A percentile compares a stretch with the other conserved stretches of the same genome.
Conservation (phyloP, 1,140 invertebrate genomes). For the Pseudomyrmex concolor region DNA sequence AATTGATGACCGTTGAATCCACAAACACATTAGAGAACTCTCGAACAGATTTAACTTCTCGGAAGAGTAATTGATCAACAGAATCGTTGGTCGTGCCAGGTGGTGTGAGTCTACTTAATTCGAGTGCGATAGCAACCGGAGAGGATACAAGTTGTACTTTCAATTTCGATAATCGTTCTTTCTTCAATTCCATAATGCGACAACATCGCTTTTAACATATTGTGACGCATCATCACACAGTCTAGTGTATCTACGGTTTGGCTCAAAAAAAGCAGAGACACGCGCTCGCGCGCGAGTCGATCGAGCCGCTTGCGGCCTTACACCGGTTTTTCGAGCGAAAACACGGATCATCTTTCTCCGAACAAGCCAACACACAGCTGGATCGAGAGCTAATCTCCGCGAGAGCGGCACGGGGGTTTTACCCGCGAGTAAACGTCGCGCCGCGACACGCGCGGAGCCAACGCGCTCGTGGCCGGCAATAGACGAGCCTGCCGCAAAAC, state of each 20-base stretch:
- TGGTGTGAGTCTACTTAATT: background rate
- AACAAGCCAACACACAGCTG: background rate
- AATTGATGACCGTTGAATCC: background rate
- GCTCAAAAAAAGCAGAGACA: too few relatives aligned
- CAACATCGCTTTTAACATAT: too few relatives aligned
- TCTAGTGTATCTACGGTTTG: too few relatives aligned
- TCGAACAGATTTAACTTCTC: background rate
- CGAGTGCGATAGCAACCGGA: background rate
- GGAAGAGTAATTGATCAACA: background rate
- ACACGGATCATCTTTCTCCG: conserved; percentile 20
- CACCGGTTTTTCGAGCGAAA: conserved; percentile 52
- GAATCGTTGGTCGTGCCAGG: background rate
- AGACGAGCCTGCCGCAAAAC: conserved; percentile 72
- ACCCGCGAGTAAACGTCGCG: too few relatives aligned
- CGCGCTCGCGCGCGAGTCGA: conserved; percentile 17
- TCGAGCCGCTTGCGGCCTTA: background rate
- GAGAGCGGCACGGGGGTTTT: background rate
- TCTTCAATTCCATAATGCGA: too few relatives aligned
- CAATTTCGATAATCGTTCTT: too few relatives aligned
- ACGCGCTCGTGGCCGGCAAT: conserved; percentile 39
- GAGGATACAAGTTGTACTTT: too few relatives aligned
- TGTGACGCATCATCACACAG: too few relatives aligned
- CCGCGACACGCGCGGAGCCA: background rate
- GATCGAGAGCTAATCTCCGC: conserved; percentile 45
- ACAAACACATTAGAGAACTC: background rate